Base-by-base conservation (phyloP, 2,113 vertebrate genomes). In the Forbesichthys papilliferus region DNA sequence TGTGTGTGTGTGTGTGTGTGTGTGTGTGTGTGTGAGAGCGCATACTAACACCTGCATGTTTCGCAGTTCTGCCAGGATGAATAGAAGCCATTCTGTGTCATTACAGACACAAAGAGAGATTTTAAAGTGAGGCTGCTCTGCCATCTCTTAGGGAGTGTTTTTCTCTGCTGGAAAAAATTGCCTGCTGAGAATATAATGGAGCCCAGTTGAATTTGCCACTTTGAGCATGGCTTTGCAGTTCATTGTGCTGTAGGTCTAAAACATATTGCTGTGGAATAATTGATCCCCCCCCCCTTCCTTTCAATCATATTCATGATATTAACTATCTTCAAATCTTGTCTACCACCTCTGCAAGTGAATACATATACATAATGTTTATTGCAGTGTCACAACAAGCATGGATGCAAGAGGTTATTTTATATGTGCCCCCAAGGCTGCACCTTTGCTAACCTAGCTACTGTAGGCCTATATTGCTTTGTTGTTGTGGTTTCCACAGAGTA, bases 21-120 rank as follows among this genome's bases (percentile, higher is more conserved):
- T 14, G 53, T 54, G 53, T 3, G 13, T 54, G 53, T 27, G 27
- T 27, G 27, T 27, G 20, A 2, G 20, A 27, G 27, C 27, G 27
- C 27, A 27, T 3, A 27, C 27, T 27, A 27, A 27, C 27, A 27
- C 27, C 27, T 7, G 36, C 4, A 42, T 42, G 4, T 42, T 42
- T 0, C 5, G 36, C 36, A 42, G 36, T 42, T 42, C 36, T 42
- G 36, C 7, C 36, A 42, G 36, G 36, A 42, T 42, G 4, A 42
- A 42, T 42, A 42, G 36, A 5, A 42, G 36, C 27, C 27, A 27
- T 42, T 42, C 4, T 42, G 5, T 42, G 36, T 42, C 36, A 3
- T 3, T 49, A 57, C 53, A 83, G 82, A 77, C 34, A 63, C 75
- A 81, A 11, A 69, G 73, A 74, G 56, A 48, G 36, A 42, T 47